Evolutionary conservation across 2,113 vertebrate genomes (phyloP).

Genomic region (Nansenia antarctica): DNA sequence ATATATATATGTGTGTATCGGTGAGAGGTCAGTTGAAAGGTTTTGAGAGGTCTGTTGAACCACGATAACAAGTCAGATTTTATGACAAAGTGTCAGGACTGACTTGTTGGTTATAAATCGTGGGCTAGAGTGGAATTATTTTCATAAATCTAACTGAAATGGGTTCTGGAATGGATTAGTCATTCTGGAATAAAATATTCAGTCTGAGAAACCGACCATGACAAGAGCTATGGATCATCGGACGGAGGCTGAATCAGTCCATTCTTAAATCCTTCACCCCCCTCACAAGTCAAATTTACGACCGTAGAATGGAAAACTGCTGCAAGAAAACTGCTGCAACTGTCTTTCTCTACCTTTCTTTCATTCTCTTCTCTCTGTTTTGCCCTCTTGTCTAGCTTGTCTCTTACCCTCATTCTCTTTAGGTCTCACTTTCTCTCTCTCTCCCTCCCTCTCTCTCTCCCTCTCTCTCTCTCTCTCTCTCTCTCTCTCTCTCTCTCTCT

Average conservation of each 20-base stretch:
- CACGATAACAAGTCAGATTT: neutral
- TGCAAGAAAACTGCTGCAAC: neutral
- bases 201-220: constrained; percentile 26
- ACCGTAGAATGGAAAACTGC: constrained; percentile 16
- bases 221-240: constrained; percentile 20
- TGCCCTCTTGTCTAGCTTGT: neutral
- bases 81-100: neutral
- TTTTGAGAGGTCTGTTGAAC: too few relatives aligned
- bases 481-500: too few relatives aligned
- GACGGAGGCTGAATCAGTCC: too few relatives aligned
- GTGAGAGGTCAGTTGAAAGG: too few relatives aligned
- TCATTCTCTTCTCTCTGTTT: neutral
- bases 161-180: constrained; percentile 23
- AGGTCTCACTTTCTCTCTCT: too few relatives aligned
- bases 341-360: neutral
- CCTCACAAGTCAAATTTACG: constrained; percentile 1
- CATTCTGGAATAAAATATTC: constrained; percentile 39
- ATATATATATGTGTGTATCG: too few relatives aligned
- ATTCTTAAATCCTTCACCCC: constrained; percentile 40
- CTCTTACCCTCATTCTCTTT: too few relatives aligned
- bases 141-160: constrained; percentile 5
- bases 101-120: neutral
- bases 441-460: too few relatives aligned
- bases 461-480: too few relatives aligned
- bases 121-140: neutral